Evolutionary conservation across 2,797 vertebrate genomes (phyloP).

Genomic region (Rhadinocentrus ornatus): DNA sequence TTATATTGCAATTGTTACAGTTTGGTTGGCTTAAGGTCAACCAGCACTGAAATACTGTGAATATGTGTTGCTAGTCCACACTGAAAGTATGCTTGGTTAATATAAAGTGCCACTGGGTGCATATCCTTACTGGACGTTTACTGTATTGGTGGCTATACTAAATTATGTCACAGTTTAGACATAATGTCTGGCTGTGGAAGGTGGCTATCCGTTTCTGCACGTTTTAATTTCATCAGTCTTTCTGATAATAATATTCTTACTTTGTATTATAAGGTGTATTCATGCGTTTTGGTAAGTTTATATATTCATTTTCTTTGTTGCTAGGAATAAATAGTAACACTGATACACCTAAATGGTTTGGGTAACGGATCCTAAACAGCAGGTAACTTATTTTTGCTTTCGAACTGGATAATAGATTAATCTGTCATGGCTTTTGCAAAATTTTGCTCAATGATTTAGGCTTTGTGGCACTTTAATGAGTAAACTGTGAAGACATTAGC

Average conservation of each 20-base stretch:
- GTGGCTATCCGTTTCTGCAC: constrained; percentile 21
- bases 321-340: neutral
- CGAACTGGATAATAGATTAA: neutral
- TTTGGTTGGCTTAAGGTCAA: constrained; percentile 17
- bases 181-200: constrained; percentile 22
- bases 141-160: constrained; percentile 2
- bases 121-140: neutral
- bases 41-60: constrained; percentile 42
- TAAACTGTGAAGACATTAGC: neutral
- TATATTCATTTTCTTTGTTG: neutral
- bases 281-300: constrained; percentile 1
- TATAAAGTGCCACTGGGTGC: neutral
- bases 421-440: neutral
- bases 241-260: neutral
- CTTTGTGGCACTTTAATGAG: neutral
- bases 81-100: constrained; percentile 7
- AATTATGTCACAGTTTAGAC: constrained; percentile 4
- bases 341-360: neutral
- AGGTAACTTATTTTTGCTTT: constrained; percentile 1
- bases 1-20: constrained; percentile 37
- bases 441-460: neutral
- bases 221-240: constrained; percentile 4
- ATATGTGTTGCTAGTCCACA: constrained; percentile 22
- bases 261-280: constrained; percentile 6
- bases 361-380: neutral